phyloP scores from a whole-genome alignment of 2,888 invertebrate genomes.

The Gari tellinella region DNA sequence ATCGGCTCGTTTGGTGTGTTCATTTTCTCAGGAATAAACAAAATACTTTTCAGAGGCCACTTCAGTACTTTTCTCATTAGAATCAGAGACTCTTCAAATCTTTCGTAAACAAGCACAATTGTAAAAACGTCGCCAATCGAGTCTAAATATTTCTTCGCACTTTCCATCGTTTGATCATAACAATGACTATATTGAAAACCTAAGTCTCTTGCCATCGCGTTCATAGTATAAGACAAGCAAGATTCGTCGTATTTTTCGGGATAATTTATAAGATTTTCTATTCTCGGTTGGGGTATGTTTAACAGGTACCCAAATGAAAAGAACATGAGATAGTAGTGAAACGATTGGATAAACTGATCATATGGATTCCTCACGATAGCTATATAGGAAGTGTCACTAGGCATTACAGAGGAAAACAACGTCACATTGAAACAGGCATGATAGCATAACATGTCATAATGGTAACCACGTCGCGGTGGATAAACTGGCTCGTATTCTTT shows the following conservation, averaged over 20 bases:
- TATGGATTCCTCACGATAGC: constrained; percentile 43
- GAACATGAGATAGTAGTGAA: constrained; percentile 11
- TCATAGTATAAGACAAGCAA: constrained; percentile 13
- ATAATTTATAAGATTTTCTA: constrained; percentile 10
- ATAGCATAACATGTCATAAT: constrained; percentile 17
- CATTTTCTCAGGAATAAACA: constrained; percentile 10
- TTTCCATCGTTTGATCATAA: not conserved
- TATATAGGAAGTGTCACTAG: constrained; percentile 34
- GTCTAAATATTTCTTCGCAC: not conserved
- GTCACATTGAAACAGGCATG: constrained; percentile 14
- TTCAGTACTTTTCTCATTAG: constrained; percentile 12
- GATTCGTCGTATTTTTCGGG: constrained; percentile 1
- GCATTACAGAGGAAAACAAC: constrained; percentile 15
- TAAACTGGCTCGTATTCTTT: not conserved
- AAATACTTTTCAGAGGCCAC: constrained; percentile 11
- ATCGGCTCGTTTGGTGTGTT: not conserved
- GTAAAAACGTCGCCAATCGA: not conserved
- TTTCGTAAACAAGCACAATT: constrained; percentile 11
- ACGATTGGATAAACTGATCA: constrained; percentile 26
- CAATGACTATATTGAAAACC: not conserved
- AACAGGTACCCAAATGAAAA: not conserved
- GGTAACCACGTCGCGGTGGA: not conserved
- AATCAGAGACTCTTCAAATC: constrained; percentile 21
- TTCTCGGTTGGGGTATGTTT: not conserved
- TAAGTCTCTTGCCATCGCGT: constrained; percentile 11